These are phyloP conservation scores for Dendroctonus valens DNA, from an alignment of 1,140 invertebrate genomes.

Conservation along the genomic window DNA sequence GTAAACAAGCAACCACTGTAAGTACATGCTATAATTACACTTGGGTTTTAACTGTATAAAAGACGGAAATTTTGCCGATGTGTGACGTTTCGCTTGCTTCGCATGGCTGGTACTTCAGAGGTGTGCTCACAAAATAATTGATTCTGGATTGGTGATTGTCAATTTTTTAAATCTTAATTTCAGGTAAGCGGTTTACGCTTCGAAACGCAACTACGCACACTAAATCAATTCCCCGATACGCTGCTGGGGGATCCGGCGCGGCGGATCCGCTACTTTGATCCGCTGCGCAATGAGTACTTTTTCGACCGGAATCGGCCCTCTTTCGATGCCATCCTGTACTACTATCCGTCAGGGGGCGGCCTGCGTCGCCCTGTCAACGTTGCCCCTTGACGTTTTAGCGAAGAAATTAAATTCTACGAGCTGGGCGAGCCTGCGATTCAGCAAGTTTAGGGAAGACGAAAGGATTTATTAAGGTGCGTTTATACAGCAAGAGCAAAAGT, in stretches of 20 bases:
- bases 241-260: conserved; percentile 92
- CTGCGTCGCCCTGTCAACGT: conserved; percentile 95
- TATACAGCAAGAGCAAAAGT: no score
- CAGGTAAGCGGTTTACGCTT: conserved; percentile 96
- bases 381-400: conserved; percentile 97
- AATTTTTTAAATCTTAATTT: conserved; percentile 31
- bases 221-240: conserved; percentile 98
- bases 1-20: no score
- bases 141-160: no score
- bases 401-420: conserved; percentile 99
- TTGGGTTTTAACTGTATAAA: no score
- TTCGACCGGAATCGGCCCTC: conserved; percentile 98
- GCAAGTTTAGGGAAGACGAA: conserved; percentile 96
- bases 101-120: no score
- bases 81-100: no score
- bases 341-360: conserved; percentile 97
- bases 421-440: conserved; percentile 95
- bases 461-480: conserved; percentile 79
- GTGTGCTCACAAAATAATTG: no score
- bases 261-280: conserved; percentile 96
- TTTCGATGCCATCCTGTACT: conserved; percentile 98
- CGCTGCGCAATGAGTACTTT: conserved; percentile 98
- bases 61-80: no score
- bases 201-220: conserved; percentile 96
- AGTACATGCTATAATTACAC: no score